A percentile compares a stretch with the other conserved stretches of the same genome.
Evolutionary conservation across 1,140 invertebrate genomes (phyloP).

Genomic region (Scaptomyza hsui): DNA sequence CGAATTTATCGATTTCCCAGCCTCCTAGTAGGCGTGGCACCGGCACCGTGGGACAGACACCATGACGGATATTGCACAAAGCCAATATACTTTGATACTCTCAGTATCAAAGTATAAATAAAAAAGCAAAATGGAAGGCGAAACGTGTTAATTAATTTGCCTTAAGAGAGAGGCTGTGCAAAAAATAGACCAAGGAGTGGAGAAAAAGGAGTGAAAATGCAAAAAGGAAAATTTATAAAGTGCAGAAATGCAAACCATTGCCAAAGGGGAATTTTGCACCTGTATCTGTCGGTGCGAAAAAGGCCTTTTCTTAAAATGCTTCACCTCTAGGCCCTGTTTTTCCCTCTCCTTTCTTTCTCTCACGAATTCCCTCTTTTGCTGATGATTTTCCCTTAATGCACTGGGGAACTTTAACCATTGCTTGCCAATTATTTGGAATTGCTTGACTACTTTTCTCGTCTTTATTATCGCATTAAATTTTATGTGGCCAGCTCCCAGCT

Average conservation of each 20-base stretch:
- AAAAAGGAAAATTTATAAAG: not conserved
- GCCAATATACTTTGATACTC: no score
- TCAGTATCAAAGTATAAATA: no score
- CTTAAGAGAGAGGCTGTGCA: conserved; percentile 7
- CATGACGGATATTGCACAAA: no score
- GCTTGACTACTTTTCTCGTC: not conserved
- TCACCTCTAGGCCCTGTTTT: not conserved
- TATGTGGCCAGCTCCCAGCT: not conserved
- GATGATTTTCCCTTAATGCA: not conserved
- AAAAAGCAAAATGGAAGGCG: not conserved
- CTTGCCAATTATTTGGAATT: conserved; percentile 60
- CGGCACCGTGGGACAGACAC: no score
- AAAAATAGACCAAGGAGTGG: not conserved
- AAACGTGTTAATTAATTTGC: conserved; percentile 74
- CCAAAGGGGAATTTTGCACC: not conserved
- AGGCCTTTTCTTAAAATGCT: not conserved
- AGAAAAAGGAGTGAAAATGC: not conserved
- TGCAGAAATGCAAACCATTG: not conserved
- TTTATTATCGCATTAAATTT: not conserved
- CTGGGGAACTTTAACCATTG: conserved; percentile 26
- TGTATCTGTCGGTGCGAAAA: not conserved
- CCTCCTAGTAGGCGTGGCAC: no score
- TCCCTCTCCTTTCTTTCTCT: not conserved
- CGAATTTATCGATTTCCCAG: no score
- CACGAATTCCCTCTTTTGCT: not conserved